A percentile compares a stretch with the other conserved stretches of the same genome.
phyloP scores from a whole-genome alignment of 2,113 vertebrate genomes.

The Platichthys stellatus region DNA sequence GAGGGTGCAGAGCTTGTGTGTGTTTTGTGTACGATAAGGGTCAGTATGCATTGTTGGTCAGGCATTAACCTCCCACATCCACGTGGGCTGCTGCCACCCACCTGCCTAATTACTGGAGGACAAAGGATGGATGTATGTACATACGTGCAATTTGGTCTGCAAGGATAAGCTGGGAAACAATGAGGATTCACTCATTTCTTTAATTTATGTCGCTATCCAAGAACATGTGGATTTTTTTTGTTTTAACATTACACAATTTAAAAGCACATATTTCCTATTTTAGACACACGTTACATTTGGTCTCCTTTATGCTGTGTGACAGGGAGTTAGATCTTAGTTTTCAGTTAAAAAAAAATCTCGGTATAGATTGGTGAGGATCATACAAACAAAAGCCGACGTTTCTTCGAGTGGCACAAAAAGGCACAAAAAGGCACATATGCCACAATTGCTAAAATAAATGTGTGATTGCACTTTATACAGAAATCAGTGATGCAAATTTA shows the following conservation, averaged over 20 bases:
- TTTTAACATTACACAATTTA: background rate
- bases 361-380: no score
- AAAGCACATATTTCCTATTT: no score
- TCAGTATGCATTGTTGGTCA: slow-evolving; percentile 59
- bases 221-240: background rate
- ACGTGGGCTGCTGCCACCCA: slow-evolving; percentile 36
- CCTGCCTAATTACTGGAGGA: slow-evolving; percentile 35
- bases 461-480: background rate
- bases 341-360: no score
- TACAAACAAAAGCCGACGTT: background rate
- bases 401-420: background rate
- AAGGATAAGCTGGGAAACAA: background rate
- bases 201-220: background rate
- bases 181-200: background rate
- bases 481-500: slow-evolving; percentile 1
- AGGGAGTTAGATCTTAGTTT: no score
- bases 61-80: slow-evolving; percentile 32
- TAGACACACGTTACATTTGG: no score
- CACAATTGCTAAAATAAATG: no score
- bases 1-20: slow-evolving; percentile 35
- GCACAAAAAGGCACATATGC: no score
- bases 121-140: slow-evolving; percentile 32
- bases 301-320: background rate
- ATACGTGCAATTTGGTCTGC: background rate
- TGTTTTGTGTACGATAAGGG: slow-evolving; percentile 76